Evolutionary conservation across 2,888 invertebrate species (phyloP), one percentile per base, ranked within the genome.

Genomic region (Dusona sp.): DNA sequence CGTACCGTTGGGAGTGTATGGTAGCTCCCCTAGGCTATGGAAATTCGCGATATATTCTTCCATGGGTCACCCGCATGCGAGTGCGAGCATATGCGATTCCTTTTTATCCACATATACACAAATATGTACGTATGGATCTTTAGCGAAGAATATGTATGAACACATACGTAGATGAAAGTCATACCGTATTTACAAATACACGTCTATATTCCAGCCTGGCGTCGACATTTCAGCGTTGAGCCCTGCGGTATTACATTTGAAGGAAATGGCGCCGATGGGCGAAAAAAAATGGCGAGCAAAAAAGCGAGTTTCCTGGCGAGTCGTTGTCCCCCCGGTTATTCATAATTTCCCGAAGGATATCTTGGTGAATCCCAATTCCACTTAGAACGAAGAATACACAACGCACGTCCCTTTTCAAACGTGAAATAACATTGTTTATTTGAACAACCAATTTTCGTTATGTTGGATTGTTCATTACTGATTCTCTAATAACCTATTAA

Each of bases 281-380:
- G 51, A 70, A 73, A 67, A 72, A 42, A 68, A 67, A 67, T 22
- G 51, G 70, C 42, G 65, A 70, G 70, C 3, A 64, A 79, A 72
- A 77, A 75, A n/a, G 73, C 36, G n/a, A 48, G 57, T 36, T 25
- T 42, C 38, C 73, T 57, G 81, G 68, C 33, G 51, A 64, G 48
- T 61, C 57, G 51, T 57, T 64, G 45, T 67, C 45, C 61, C 33
- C 22, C 61, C 38, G 81, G 82, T 82, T 80, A 82, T 67, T 74
- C 79, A 82, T 85, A 79, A 85, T 85, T 85, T 82, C 85, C 82
- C 85, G 68, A 79, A 85, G 85, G 85, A 79, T 61, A 82, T 79
- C 68, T 25, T 51, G 48, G 36, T 7, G 48, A 85, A 74, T 74
- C 57, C 61, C 57, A 51, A 68, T 57, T 73, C 42, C 11, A 54